These are phyloP conservation scores for Cryptocephalus moraei DNA, from an alignment of 2,888 invertebrate species.

Conservation along the genomic window DNA sequence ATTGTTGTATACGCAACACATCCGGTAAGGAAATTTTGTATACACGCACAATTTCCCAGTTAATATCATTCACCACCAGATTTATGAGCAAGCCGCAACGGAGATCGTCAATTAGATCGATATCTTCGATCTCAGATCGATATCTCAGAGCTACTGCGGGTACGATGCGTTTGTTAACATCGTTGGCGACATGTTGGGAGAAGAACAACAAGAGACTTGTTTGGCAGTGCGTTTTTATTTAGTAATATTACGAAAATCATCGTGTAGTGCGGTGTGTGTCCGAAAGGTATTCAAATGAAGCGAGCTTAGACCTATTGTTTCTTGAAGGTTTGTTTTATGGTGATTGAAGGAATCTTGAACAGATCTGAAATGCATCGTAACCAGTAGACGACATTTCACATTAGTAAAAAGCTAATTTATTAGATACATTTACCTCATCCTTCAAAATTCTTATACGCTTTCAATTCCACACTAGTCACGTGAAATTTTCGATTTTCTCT, in stretches of 20 bases:
- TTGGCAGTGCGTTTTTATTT: too few species aligned
- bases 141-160: constrained; percentile 24
- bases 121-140: constrained; percentile 26
- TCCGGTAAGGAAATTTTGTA: too few species aligned
- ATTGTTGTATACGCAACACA: too few species aligned
- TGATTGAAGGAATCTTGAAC: background rate
- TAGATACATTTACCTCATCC: too few species aligned
- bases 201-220: too few species aligned
- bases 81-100: background rate
- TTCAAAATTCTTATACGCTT: too few species aligned
- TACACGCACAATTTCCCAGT: too few species aligned
- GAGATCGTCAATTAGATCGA: background rate
- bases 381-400: too few species aligned
- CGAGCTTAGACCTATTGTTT: background rate
- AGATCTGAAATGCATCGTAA: too few species aligned
- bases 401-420: too few species aligned
- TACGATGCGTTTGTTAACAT: constrained; percentile 25
- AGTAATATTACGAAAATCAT: background rate
- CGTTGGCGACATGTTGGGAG: background rate
- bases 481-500: too few species aligned
- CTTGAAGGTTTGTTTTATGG: background rate
- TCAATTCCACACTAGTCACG: too few species aligned
- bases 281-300: background rate
- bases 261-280: background rate
- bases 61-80: background rate